Base-by-base conservation (phyloP, 1,140 invertebrate species). In the Lordiphosa stackelbergi region DNA sequence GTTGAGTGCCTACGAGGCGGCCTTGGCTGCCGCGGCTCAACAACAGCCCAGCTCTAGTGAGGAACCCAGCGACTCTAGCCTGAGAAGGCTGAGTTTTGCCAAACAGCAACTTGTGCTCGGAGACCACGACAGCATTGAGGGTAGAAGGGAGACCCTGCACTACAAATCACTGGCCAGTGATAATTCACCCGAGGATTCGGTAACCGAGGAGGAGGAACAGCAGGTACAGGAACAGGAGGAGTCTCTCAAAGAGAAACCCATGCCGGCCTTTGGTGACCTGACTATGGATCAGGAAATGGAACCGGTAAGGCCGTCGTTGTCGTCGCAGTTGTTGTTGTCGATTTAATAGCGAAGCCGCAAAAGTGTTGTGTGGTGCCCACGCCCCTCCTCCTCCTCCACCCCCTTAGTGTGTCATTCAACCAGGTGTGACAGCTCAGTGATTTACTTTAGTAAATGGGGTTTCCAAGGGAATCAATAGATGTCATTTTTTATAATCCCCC, bases 201-300 rank as follows among this genome's bases (percentile, higher is more conserved):
- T 9, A 0, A 70, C 71, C 9, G 66, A 53, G 36, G 52, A 68
- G 46, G 45, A 74, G 37, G 48, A 60, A 37, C 51, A 28, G 13
- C 12, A 51, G 22, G 41, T 45, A 19, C 62, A 70, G 38, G 38
- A 48, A 16, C 42, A 45, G 22, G 28, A 46, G 16, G 35, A 53
- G 35, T 43, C 46, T 16, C 42, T 19, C 19, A 19, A 28, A 28
- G 51, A 43, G 46, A 74, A 63, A 54, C 60, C 75, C 47, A 90
- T 90, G 89, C 88, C 89, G 41, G 88, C 89, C 56, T 90, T 89
- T 69, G 89, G 89, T 49, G 88, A 89, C 69, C 78, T 90, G 57
- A 89, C 89, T 48, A 77, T 89, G 69, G 89, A 89, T 61, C 71
- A 85, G 54, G 65, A 87, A 70, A 81, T 85, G 69, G 75, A 79